A percentile compares a stretch with the other conserved stretches of the same genome.
Evolutionary conservation across 2,113 vertebrate species (phyloP).

Genomic region (Zonotrichia leucophrys): DNA sequence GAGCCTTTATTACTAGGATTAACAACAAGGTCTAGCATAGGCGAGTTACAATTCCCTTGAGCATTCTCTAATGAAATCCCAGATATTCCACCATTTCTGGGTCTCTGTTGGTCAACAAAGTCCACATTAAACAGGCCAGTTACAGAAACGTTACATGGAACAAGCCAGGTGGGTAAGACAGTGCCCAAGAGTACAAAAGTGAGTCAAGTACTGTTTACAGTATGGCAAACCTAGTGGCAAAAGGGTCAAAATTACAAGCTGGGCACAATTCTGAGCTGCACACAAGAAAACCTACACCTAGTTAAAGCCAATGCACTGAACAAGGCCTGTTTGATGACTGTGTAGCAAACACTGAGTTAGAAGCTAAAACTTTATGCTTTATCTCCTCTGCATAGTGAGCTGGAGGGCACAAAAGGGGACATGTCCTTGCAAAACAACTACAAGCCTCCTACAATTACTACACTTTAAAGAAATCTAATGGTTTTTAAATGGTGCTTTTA

Average conservation of each 20-base stretch:
- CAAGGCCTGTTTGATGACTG: neutral
- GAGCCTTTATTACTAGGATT: neutral
- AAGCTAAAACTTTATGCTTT: neutral
- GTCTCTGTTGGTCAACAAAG: neutral
- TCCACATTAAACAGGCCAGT: neutral
- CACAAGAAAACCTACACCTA: rapidly evolving
- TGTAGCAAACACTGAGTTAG: neutral
- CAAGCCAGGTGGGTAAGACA: neutral
- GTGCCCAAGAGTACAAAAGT: neutral
- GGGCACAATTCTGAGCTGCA: neutral
- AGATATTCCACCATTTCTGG: neutral
- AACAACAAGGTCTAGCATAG: neutral
- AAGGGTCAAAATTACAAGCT: neutral
- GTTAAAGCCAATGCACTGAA: neutral
- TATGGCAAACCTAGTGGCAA: neutral
- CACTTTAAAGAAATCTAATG: neutral
- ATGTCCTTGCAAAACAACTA: neutral
- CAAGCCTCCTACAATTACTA: neutral
- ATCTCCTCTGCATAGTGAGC: neutral
- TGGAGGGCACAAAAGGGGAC: neutral
- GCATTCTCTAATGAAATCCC: neutral
- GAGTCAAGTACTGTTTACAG: neutral
- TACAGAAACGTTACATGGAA: neutral
- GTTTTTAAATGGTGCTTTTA: neutral
- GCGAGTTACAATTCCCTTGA: neutral